These are phyloP conservation scores for Xerus rutilus DNA, from an alignment of 2,797 vertebrate genomes.

Conservation along the genomic window DNA sequence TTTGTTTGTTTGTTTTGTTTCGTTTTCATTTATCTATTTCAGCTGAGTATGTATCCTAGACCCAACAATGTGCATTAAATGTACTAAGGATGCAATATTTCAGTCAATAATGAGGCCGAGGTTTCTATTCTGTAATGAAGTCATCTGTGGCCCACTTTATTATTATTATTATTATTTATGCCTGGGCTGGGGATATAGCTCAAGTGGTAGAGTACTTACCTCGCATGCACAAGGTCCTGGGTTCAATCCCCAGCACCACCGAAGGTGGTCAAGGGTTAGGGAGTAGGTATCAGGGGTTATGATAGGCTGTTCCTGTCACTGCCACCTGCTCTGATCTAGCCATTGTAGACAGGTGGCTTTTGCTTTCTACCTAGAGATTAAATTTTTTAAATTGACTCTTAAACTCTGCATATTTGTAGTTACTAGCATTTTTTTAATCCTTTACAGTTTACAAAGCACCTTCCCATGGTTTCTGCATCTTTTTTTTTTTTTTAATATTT, in stretches of 20 bases:
- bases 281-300: background rate
- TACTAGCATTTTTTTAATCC: conserved; percentile 17
- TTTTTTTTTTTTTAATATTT: too few relatives aligned
- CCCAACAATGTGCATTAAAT: conserved; percentile 16
- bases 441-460: conserved; percentile 50
- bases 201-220: too few relatives aligned
- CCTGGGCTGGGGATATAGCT: too few relatives aligned
- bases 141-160: background rate
- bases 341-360: background rate
- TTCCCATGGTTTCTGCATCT: background rate
- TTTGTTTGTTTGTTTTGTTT: too few relatives aligned
- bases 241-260: too few relatives aligned
- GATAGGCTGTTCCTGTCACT: background rate
- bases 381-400: background rate
- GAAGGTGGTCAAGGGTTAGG: background rate
- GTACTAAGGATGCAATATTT: background rate
- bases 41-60: conserved; percentile 6
- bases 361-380: conserved; percentile 19
- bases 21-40: background rate
- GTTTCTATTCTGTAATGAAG: conserved; percentile 37
- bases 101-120: background rate
- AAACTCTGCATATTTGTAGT: conserved; percentile 6
- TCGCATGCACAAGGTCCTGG: too few relatives aligned
- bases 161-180: background rate
- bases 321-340: background rate